These are phyloP conservation scores for Camptogramma bilineatum DNA, from an alignment of 2,888 invertebrate species.

Conservation along the genomic window DNA sequence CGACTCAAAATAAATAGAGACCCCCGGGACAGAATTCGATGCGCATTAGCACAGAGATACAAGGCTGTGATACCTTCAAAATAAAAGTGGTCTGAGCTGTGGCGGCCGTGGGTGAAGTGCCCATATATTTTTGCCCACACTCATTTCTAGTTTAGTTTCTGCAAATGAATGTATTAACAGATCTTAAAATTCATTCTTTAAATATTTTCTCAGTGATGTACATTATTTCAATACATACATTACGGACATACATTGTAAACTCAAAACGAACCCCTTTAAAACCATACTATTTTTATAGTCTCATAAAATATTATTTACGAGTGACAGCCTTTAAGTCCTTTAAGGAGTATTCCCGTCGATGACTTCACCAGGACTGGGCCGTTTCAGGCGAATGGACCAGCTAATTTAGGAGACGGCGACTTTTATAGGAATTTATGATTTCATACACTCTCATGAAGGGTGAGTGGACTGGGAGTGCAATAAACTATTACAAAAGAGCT, in stretches of 20 bases:
- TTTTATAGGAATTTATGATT: slow-evolving; percentile 52
- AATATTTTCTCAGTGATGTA: no score
- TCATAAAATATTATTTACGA: slow-evolving; percentile 26
- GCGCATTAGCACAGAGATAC: no score
- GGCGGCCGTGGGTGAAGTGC: no score
- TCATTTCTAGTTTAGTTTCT: no score
- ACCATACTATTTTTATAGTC: slow-evolving; percentile 29
- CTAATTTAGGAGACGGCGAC: slow-evolving; percentile 62
- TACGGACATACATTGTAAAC: slow-evolving; percentile 1
- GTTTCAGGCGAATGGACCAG: slow-evolving; percentile 51
- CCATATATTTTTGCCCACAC: no score
- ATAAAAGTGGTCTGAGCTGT: no score
- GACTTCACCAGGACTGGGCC: slow-evolving; percentile 65
- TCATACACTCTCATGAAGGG: slow-evolving; percentile 22
- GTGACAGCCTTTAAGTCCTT: slow-evolving; percentile 38
- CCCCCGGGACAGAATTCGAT: no score
- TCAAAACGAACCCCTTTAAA: slow-evolving; percentile 15
- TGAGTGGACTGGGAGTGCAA: slow-evolving; percentile 11
- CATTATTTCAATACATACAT: no score
- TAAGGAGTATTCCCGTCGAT: slow-evolving; percentile 64
- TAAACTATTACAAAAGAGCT: neutral
- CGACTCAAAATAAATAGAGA: no score
- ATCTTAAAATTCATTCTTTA: no score
- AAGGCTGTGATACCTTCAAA: no score
- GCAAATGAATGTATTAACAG: no score